Conservation (phyloP, 1,140 invertebrate species). For the Campoletis sonorensis region DNA sequence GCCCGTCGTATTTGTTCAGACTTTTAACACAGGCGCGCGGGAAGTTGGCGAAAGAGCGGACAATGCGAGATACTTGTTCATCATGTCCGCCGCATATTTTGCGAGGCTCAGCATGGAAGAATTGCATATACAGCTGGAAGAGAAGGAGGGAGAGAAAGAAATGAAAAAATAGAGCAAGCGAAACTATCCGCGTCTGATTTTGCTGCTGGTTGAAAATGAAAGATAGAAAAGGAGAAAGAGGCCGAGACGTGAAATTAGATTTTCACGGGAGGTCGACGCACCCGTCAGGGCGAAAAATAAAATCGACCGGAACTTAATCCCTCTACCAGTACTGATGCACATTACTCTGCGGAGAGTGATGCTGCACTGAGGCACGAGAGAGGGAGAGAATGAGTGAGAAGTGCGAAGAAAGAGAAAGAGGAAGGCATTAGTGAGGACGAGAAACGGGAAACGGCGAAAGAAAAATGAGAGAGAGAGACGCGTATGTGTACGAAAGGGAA, state of each 20-base stretch:
- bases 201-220: conserved; percentile 22
- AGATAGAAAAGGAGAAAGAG: conserved; percentile 47
- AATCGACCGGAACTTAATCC: conserved; percentile 56
- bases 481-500: background rate
- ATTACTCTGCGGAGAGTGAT: conserved; percentile 16
- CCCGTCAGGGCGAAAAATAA: conserved; percentile 51
- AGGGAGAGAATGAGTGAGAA: background rate
- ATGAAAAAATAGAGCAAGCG: background rate
- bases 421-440: background rate
- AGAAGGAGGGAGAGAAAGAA: background rate
- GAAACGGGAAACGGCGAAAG: too few species aligned
- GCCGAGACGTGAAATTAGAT: conserved; percentile 58
- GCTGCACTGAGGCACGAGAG: background rate
- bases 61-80: conserved; percentile 4
- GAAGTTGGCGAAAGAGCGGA: background rate
- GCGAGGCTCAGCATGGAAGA: background rate
- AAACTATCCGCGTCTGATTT: conserved; percentile 16
- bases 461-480: conserved; percentile 7
- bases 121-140: background rate
- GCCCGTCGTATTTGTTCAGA: background rate
- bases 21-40: background rate
- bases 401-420: background rate
- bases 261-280: conserved; percentile 54
- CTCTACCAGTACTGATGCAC: conserved; percentile 32
- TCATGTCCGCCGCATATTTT: conserved; percentile 2